Conservation (phyloP, 2,888 invertebrate genomes). For the Drosophila limbata region DNA sequence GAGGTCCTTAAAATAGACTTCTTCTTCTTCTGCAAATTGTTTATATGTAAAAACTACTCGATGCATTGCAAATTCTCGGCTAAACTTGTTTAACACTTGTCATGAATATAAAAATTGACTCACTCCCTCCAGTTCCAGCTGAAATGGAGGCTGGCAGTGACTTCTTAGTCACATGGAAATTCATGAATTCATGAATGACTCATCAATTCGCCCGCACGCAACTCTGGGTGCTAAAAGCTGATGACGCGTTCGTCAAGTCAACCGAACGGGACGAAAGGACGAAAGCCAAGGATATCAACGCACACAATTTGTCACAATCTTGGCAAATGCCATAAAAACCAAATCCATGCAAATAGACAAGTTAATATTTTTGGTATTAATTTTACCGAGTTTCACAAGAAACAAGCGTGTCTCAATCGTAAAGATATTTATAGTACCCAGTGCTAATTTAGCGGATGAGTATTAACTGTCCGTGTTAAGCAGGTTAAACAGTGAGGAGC, state of each 20-base stretch:
- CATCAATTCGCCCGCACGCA: conserved; percentile 29
- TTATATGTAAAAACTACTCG: background rate
- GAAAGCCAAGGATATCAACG: conserved; percentile 25
- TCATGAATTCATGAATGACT: conserved; percentile 42
- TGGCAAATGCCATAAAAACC: conserved; percentile 52
- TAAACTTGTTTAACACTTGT: conserved; percentile 26
- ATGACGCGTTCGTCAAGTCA: conserved; percentile 46
- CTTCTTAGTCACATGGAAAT: conserved; percentile 16
- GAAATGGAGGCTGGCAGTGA: conserved; percentile 1
- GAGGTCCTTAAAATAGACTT: background rate
- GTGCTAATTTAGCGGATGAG: conserved; percentile 41
- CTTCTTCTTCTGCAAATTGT: background rate
- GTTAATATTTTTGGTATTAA: conserved; percentile 56
- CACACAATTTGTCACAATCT: conserved; percentile 43
- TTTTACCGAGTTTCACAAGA: conserved; percentile 9
- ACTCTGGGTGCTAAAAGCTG: conserved; percentile 10
- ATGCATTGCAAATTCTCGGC: background rate
- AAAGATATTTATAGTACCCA: conserved; percentile 38
- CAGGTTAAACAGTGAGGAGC: background rate
- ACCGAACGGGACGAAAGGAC: background rate
- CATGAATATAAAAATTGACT: conserved; percentile 45
- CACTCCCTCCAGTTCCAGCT: background rate
- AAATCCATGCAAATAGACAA: conserved; percentile 70
- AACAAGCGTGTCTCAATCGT: conserved; percentile 45
- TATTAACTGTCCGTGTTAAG: background rate